phyloP scores from a whole-genome alignment of 1,140 invertebrate species.

The Trachelipus rathkii region DNA sequence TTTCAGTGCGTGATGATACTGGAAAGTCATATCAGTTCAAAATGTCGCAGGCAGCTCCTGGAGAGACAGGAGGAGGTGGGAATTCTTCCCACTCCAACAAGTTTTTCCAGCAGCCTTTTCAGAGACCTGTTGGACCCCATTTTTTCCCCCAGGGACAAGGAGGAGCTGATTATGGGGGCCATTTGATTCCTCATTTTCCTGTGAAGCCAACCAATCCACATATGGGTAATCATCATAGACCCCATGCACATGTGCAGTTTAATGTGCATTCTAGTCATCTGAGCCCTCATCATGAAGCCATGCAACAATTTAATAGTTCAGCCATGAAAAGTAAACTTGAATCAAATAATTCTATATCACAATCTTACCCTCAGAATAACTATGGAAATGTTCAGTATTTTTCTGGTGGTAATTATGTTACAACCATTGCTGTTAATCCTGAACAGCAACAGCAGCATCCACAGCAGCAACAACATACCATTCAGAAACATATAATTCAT shows the following conservation, averaged over 20 bases:
- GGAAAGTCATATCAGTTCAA: background rate
- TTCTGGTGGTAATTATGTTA: slow-evolving; percentile 7
- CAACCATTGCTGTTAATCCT: slow-evolving; percentile 1
- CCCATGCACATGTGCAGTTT: background rate
- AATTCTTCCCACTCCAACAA: slow-evolving; percentile 3
- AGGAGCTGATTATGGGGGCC: background rate
- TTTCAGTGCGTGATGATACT: background rate
- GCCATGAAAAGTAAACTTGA: background rate
- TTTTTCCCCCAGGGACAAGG: slow-evolving; percentile 4
- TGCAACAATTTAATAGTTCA: background rate
- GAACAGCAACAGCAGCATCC: background rate
- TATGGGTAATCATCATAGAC: background rate
- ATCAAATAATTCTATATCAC: background rate
- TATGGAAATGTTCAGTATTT: slow-evolving; percentile 8
- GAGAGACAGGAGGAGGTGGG: slow-evolving; percentile 3
- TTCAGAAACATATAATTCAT: background rate
- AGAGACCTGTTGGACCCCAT: background rate
- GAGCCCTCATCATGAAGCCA: background rate
- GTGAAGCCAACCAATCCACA: slow-evolving; percentile 3
- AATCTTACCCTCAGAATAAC: background rate
- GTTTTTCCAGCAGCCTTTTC: slow-evolving; percentile 8
- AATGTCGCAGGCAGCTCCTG: slow-evolving; percentile 8
- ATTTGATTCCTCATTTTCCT: slow-evolving; percentile 1
- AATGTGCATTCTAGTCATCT: slow-evolving; percentile 4
- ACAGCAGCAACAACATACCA: background rate